These are phyloP conservation scores for Ophraella communa DNA, from an alignment of 2,888 invertebrate species.

Conservation along the genomic window DNA sequence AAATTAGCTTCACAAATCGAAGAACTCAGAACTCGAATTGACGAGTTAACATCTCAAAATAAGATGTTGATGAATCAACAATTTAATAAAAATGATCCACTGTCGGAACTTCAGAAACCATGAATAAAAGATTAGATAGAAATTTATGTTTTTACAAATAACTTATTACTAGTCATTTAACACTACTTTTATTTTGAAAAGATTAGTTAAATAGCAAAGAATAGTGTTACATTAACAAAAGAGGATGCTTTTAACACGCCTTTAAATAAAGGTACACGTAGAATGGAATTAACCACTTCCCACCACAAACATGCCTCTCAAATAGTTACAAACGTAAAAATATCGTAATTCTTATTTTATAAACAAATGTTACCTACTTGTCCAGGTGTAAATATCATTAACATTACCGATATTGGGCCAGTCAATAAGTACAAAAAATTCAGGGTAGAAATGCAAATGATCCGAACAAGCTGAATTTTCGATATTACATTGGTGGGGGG, in stretches of 20 bases:
- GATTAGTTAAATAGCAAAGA: background rate
- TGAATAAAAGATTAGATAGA: slow-evolving; percentile 15
- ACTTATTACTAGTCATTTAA: slow-evolving; percentile 47
- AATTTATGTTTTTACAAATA: slow-evolving; percentile 36
- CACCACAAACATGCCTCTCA: background rate
- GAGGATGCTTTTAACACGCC: slow-evolving; percentile 7
- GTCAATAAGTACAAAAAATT: too few species aligned
- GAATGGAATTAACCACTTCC: background rate
- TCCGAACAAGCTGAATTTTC: too few species aligned
- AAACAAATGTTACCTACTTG: too few species aligned
- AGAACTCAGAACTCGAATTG: slow-evolving; percentile 53
- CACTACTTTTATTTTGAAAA: slow-evolving; percentile 28
- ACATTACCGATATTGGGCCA: too few species aligned
- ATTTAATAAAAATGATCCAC: slow-evolving; percentile 37
- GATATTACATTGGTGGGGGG: too few species aligned
- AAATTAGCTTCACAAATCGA: slow-evolving; percentile 56
- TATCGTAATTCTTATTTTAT: too few species aligned
- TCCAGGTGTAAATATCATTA: too few species aligned
- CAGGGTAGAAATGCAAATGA: too few species aligned
- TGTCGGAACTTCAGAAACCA: slow-evolving; percentile 43
- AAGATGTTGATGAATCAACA: slow-evolving; percentile 43
- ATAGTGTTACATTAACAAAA: background rate
- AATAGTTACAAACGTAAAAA: background rate
- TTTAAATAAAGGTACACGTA: background rate
- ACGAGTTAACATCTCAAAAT: slow-evolving; percentile 54